Evolutionary conservation across 2,113 vertebrate genomes (phyloP), one percentile per base, ranked within the genome.

Genomic region (Pollachius pollachius): DNA sequence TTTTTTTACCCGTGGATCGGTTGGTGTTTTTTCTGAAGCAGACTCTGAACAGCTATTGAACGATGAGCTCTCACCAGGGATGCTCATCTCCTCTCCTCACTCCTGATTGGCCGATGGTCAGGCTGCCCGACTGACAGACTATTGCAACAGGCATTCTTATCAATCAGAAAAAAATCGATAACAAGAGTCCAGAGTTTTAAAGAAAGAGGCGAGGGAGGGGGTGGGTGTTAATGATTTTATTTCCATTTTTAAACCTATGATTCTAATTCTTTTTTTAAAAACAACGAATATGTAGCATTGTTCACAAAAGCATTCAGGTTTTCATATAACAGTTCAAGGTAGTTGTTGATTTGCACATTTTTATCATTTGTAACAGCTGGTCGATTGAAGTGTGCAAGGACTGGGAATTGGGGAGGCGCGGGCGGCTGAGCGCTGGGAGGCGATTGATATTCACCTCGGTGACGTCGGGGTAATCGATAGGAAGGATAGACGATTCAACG

Each of bases 281-380:
- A 82, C 81, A 64, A 19, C 78, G 75, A 88, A 93, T 93, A 96
- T 97, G 96, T 97, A 97, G 95, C 95, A 96, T 94, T 92, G 92
- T 93, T 93, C 91, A 93, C 93, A 88, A 91, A 91, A 94, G 92
- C 92, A 93, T 94, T 94, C 92, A 94, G 93, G 92, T 94, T 92
- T 92, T 90, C 89, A 87, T 90, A 83, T 84, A 87, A 89, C 81
- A 86, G 85, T 86, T 84, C 78, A 87, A 85, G 90, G 81, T 86
- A 85, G 85, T 89, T 62, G 84, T 88, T 90, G 81, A 88, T 92
- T 93, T 93, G 92, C 92, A 92, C 91, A 91, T 89, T 81, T 86
- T 81, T 85, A 86, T 89, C 86, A 89, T 90, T 92, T 87, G 69
- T 71, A 83, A 88, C 84, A 86, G 81, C 79, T 86, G 83, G 87